Percentiles rank a stretch among this genome's conserved stretches.
These are phyloP conservation scores for Incurvaria masculella DNA, from an alignment of 2,888 invertebrate species.

Conservation along the genomic window DNA sequence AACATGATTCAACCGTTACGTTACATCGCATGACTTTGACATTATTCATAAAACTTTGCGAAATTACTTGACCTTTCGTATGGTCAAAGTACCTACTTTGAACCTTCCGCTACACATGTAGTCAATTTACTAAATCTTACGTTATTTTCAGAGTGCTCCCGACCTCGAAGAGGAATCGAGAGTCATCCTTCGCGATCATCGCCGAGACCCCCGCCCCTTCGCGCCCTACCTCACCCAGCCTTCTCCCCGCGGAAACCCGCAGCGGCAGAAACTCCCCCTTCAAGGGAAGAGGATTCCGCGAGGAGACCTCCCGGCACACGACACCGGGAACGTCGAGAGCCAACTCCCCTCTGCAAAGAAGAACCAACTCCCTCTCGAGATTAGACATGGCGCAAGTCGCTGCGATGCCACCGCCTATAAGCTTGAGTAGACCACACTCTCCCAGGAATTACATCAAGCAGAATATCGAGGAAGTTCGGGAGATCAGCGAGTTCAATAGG, in stretches of 20 bases:
- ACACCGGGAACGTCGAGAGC: slow-evolving; percentile 50
- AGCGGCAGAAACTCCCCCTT: slow-evolving; percentile 59
- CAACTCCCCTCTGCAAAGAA: slow-evolving; percentile 39
- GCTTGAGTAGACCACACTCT: slow-evolving; percentile 30
- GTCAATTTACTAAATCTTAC: background rate
- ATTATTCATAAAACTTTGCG: no score
- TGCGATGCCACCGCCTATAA: slow-evolving; percentile 24
- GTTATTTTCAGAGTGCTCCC: slow-evolving; percentile 34
- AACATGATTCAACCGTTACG: no score
- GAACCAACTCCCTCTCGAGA: slow-evolving; percentile 39
- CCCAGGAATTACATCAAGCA: slow-evolving; percentile 48
- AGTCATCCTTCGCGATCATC: slow-evolving; percentile 68
- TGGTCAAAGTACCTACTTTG: no score
- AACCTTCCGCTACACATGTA: no score
- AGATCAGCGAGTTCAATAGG: slow-evolving; percentile 46
- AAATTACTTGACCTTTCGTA: no score
- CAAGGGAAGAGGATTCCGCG: slow-evolving; percentile 56
- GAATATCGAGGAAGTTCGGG: slow-evolving; percentile 49
- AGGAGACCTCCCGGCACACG: slow-evolving; percentile 53
- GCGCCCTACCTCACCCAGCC: slow-evolving; percentile 41
- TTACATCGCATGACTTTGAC: no score
- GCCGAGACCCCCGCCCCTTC: slow-evolving; percentile 55
- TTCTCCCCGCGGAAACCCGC: slow-evolving; percentile 36
- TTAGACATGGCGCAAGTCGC: slow-evolving; percentile 41
- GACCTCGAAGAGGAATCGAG: slow-evolving; percentile 57